Base-by-base conservation (phyloP, 2,888 invertebrate species). In the Drosophila algonquin region DNA sequence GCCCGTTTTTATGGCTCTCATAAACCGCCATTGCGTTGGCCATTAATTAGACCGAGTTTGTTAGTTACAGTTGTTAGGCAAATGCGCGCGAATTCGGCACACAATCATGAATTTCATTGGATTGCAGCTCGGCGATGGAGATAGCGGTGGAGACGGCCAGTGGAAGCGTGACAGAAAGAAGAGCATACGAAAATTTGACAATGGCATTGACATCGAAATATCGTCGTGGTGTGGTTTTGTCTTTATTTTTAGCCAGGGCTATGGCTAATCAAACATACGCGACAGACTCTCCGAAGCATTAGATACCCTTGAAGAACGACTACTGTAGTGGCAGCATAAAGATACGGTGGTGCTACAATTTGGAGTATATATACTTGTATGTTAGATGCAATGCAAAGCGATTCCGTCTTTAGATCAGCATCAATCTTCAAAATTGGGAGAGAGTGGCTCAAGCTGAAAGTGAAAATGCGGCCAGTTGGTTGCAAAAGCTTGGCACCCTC, bases 201-300 rank as follows among this genome's bases (percentile, higher is more conserved):
- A 70, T 70, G 83, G 65, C 83, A 83, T 87, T 83, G 83, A 83
- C 85, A 87, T 76, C 75, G 74, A 83, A 83, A 54, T 51, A 32
- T 9, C 47, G 40, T 5, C 46, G 24, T 35, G 24, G 45, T 32
- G n/a, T 21, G 53, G 54, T 51, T 48, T 59, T 58, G 18, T 54
- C 24, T 55, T 45, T 35, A 56, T 45, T 50, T 57, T 27, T 18
- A 54, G 59, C 53, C 68, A 69, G 57, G 68, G 21, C 45, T 55
- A 51, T 46, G 70, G 21, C 45, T 55, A 51, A 56, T 56, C 48
- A 40, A 48, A 52, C 3, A 45, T 45, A 0, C n/a, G 14, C 14
- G 40, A 40, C 2, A n/a, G 14, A 7, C 14, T 40, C 40, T 14
- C 6, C 40, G 40, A n/a, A 40, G 7, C 40, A n/a, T n/a, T 40